Percentiles rank a stretch among this genome's conserved stretches.
Evolutionary conservation across 2,888 invertebrate genomes (phyloP).

Genomic region (Acleris holmiana): DNA sequence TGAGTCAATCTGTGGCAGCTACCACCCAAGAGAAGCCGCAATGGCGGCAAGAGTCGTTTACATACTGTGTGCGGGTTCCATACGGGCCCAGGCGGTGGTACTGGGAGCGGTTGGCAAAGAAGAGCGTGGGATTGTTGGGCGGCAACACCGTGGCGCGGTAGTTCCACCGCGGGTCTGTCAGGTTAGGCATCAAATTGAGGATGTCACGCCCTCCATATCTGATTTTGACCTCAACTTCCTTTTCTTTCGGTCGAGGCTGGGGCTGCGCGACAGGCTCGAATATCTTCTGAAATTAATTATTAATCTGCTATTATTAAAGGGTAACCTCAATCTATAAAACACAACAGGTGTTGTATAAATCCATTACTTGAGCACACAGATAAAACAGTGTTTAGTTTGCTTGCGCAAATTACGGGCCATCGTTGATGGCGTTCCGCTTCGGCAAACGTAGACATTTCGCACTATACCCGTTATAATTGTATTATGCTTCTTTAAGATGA

Average conservation of each 20-base stretch:
- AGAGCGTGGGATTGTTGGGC: conserved; percentile 81
- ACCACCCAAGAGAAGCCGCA: conserved; percentile 82
- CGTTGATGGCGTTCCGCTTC: conserved; percentile 31
- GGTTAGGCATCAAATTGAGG: conserved; percentile 84
- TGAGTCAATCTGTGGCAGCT: conserved; percentile 75
- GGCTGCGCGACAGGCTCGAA: conserved; percentile 74
- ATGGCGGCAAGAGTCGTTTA: conserved; percentile 78
- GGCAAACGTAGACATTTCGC: conserved; percentile 22
- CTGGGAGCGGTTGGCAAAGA: conserved; percentile 86
- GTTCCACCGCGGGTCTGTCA: conserved; percentile 82
- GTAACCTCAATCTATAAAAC: conserved; percentile 1
- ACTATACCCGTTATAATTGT: conserved; percentile 26
- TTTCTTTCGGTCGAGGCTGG: conserved; percentile 74
- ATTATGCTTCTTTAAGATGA: conserved; percentile 6
- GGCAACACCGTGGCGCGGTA: conserved; percentile 83
- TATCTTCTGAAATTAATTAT: conserved; percentile 68
- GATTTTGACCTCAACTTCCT: conserved; percentile 69
- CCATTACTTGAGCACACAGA: conserved; percentile 20
- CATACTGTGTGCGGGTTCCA: conserved; percentile 83
- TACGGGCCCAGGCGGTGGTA: conserved; percentile 84
- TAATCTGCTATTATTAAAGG: not conserved
- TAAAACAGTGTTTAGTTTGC: conserved; percentile 29
- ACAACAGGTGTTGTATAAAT: conserved; percentile 5
- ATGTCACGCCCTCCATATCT: conserved; percentile 82
- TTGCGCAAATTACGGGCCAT: conserved; percentile 23